Base-by-base conservation (phyloP, 2,888 invertebrate species). In the Actias luna region DNA sequence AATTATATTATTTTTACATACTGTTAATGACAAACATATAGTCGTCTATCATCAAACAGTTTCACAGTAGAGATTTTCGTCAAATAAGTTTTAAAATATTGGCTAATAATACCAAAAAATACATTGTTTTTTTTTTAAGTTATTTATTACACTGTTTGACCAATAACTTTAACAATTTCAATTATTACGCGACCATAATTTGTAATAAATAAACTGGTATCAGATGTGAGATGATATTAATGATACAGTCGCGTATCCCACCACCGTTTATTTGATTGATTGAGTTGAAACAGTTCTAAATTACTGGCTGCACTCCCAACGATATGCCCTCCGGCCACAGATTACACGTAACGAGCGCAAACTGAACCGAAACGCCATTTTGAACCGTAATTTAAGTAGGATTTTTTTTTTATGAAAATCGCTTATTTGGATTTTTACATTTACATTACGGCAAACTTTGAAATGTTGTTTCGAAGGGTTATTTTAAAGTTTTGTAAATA, bases 281-380 rank as follows among this genome's bases (percentile, higher is more conserved):
- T 78, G 80, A 73, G 71, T 78, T 69, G 76, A 79, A 80, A 81
- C 79, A 78, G 76, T 74, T 71, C 71, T 67, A 81, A 79, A 82
- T 81, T 79, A 78, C 75, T 76, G 78, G 75, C 67, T 74, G 68
- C 64, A 46, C 59, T 57, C 65, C 58, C 69, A 39, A n/a, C n/a
- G 39, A 39, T 39, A n/a, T 39, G n/a, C n/a, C 39, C 39, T n/a
- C 39, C 5, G 39, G 39, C 39, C 39, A 39, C 39, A 39, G 5
- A 39, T 39, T 39, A 39, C 39, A n/a, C n/a, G 5, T 39, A 39
- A 39, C 39, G 5, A 39, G 39, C 39, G 16, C 39, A 5, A n/a
- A n/a, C 39, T 39, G n/a, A 2, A 36, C 36, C 16, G 1, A 36
- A 39, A n/a, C 39, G 39, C 39, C 16, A n/a, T 39, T 39, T 39